Percentiles rank a stretch among this genome's conserved stretches.
phyloP scores from a whole-genome alignment of 2,797 vertebrate genomes.

The Eremophila alpestris region DNA sequence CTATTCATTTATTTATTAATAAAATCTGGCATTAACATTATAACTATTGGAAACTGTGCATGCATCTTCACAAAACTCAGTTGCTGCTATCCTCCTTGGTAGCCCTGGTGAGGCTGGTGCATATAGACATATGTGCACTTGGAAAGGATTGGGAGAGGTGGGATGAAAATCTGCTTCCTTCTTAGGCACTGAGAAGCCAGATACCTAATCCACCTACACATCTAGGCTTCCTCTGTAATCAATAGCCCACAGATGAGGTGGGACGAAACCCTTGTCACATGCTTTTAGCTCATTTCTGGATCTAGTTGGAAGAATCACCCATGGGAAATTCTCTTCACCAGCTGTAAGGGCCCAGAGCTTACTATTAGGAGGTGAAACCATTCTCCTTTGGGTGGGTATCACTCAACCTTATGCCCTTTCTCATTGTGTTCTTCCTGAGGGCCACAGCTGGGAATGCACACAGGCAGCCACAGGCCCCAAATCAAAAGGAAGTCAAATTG shows the following conservation, averaged over 20 bases:
- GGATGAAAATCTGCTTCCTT: neutral
- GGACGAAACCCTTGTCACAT: neutral
- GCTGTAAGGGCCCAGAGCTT: neutral
- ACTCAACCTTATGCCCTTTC: neutral
- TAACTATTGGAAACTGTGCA: neutral
- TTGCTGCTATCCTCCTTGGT: neutral
- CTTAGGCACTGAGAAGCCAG: neutral
- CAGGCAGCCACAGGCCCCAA: neutral
- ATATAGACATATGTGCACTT: accelerated
- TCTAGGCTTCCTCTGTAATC: neutral
- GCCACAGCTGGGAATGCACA: neutral
- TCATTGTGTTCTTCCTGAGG: neutral
- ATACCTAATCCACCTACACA: neutral
- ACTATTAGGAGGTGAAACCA: neutral
- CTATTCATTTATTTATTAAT: neutral
- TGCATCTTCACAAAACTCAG: neutral
- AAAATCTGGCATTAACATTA: neutral
- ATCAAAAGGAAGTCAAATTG: neutral
- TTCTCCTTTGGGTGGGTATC: neutral
- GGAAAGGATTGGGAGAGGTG: neutral
- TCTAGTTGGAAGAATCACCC: neutral
- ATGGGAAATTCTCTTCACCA: neutral
- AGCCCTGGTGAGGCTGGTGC: neutral
- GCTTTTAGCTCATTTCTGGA: neutral
- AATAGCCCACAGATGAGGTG: neutral